Percentiles rank a stretch among this genome's conserved stretches.
phyloP scores from a whole-genome alignment of 64 coral and sea anemone species.

The Montipora cactus region DNA sequence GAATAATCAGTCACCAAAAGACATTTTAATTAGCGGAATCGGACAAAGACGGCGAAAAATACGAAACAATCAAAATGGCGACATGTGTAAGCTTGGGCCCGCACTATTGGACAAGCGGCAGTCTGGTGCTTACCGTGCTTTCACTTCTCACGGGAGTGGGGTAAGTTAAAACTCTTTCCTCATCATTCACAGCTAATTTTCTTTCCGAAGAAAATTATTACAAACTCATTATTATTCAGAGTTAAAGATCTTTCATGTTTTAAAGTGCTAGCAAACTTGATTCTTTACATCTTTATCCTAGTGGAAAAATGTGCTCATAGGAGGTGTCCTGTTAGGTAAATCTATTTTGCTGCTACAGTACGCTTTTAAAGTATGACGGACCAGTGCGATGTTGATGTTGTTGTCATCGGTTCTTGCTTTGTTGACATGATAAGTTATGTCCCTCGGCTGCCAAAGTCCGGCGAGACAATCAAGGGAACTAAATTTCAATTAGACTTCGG shows the following conservation, averaged over 20 bases:
- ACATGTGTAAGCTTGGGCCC: slow-evolving; percentile 21
- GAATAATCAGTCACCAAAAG: not conserved
- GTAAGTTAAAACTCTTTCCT: too few relatives aligned
- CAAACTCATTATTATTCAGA: too few relatives aligned
- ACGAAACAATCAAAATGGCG: slow-evolving; percentile 37
- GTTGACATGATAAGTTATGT: slow-evolving; percentile 87
- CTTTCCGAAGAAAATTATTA: too few relatives aligned
- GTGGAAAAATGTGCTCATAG: too few relatives aligned
- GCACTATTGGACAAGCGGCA: not conserved
- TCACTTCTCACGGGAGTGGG: not conserved
- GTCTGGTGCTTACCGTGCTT: not conserved
- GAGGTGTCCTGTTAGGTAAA: too few relatives aligned
- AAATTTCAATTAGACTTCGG: slow-evolving; percentile 93
- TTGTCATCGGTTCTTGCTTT: slow-evolving; percentile 92
- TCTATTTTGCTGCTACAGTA: too few relatives aligned
- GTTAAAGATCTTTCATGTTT: too few relatives aligned
- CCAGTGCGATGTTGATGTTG: slow-evolving; percentile 43
- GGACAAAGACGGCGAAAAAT: slow-evolving; percentile 19
- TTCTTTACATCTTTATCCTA: too few relatives aligned
- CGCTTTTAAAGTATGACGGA: not conserved
- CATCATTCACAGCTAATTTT: too few relatives aligned
- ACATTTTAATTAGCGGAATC: not conserved
- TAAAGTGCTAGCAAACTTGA: too few relatives aligned
- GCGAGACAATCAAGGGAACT: slow-evolving; percentile 80
- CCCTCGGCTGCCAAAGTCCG: slow-evolving; percentile 57